A percentile compares a stretch with the other conserved stretches of the same genome.
Conservation (phyloP, 2,888 invertebrate species). For the Leucophenga montana region DNA sequence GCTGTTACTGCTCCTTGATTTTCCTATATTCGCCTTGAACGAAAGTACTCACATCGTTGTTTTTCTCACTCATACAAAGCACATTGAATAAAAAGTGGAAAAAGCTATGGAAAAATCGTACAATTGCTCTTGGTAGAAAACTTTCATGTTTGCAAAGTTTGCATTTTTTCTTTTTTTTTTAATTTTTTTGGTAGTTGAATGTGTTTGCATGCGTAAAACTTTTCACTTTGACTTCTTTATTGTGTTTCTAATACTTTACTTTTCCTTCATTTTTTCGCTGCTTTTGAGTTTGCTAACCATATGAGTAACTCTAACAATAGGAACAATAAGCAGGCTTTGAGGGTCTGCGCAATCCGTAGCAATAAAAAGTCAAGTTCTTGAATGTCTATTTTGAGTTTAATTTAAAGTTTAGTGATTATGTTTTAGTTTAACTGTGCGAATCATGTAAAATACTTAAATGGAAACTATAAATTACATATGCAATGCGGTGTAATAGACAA, state of each 20-base stretch:
- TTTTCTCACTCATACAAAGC: slow-evolving; percentile 45
- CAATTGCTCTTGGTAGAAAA: slow-evolving; percentile 15
- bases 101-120: slow-evolving; percentile 22
- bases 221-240: slow-evolving; percentile 69
- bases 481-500: no score
- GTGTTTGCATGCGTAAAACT: slow-evolving; percentile 59
- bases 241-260: slow-evolving; percentile 68
- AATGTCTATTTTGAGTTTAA: no score
- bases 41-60: slow-evolving; percentile 46
- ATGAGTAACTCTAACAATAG: not conserved
- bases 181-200: slow-evolving; percentile 6
- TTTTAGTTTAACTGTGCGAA: no score
- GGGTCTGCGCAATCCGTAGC: no score
- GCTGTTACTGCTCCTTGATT: no score
- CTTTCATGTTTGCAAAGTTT: slow-evolving; percentile 27
- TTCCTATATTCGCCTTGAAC: no score
- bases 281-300: not conserved
- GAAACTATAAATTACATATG: no score
- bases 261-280: slow-evolving; percentile 37
- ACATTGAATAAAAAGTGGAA: slow-evolving; percentile 23
- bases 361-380: no score
- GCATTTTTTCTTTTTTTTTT: no score
- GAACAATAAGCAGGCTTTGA: no score
- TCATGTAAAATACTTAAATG: no score
- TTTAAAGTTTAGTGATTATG: no score